Conservation (phyloP, 1,140 invertebrate genomes). For the Aplysia californica region DNA sequence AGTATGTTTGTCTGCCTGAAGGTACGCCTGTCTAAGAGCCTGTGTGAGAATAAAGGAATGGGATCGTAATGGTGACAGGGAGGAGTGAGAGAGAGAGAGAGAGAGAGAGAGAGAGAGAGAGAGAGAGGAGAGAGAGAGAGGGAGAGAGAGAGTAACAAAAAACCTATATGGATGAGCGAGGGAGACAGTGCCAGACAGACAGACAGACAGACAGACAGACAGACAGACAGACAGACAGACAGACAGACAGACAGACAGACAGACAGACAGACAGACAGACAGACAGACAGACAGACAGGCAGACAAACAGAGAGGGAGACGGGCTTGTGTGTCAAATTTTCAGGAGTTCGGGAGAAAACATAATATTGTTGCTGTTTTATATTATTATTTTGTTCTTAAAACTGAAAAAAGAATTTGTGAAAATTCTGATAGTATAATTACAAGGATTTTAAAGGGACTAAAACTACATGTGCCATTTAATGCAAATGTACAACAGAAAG, state of each 20-base stretch:
- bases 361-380: too few relatives aligned
- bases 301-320: background rate
- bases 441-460: too few relatives aligned
- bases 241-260: conserved; percentile 38
- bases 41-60: too few relatives aligned
- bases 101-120: background rate
- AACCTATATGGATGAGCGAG: background rate
- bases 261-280: conserved; percentile 35
- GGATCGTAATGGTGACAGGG: background rate
- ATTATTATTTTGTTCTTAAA: too few relatives aligned
- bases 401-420: too few relatives aligned
- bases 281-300: conserved; percentile 9
- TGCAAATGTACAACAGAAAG: too few relatives aligned
- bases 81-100: background rate
- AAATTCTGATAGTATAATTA: too few relatives aligned
- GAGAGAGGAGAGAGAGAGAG: background rate
- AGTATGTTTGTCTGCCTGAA: too few relatives aligned
- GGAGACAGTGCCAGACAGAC: background rate
- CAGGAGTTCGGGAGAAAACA: too few relatives aligned
- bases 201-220: conserved; percentile 37
- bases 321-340: too few relatives aligned
- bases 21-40: too few relatives aligned
- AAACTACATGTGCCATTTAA: too few relatives aligned
- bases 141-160: background rate
- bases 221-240: conserved; percentile 39